phyloP scores from a whole-genome alignment of 2,113 vertebrate species.

The Halichoerus grypus region DNA sequence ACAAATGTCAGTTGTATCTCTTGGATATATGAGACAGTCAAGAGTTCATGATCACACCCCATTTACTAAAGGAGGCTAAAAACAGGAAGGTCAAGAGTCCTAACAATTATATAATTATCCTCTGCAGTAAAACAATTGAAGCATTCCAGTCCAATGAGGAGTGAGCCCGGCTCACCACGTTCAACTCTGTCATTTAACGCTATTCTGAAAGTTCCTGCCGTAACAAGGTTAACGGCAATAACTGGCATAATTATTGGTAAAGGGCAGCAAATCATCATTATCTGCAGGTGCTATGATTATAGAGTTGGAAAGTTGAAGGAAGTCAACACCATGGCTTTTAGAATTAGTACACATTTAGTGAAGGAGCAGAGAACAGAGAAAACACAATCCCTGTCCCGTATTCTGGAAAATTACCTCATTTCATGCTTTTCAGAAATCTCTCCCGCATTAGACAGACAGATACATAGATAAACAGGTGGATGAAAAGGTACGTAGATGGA shows the following conservation, averaged over 20 bases:
- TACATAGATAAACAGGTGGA: background rate
- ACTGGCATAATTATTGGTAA: background rate
- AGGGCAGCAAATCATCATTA: background rate
- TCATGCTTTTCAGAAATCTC: background rate
- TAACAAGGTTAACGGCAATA: background rate
- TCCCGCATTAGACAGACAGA: background rate
- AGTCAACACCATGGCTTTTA: background rate
- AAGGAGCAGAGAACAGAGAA: background rate
- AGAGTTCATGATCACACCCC: conserved; percentile 44
- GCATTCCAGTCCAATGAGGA: background rate
- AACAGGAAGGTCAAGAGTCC: conserved; percentile 13
- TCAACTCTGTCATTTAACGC: background rate
- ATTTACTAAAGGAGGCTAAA: background rate
- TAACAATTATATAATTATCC: conserved; percentile 47
- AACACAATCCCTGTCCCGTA: background rate
- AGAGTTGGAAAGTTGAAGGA: background rate
- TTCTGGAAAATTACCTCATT: background rate
- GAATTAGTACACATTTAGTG: background rate
- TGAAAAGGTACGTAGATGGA: no score
- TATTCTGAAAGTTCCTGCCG: background rate
- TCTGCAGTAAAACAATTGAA: background rate
- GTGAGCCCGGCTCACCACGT: background rate
- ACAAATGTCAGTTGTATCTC: background rate
- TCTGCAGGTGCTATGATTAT: background rate
- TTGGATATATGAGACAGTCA: background rate